Evolutionary conservation across 2,797 vertebrate species (phyloP).

Genomic region (Vespertilio murinus): DNA sequence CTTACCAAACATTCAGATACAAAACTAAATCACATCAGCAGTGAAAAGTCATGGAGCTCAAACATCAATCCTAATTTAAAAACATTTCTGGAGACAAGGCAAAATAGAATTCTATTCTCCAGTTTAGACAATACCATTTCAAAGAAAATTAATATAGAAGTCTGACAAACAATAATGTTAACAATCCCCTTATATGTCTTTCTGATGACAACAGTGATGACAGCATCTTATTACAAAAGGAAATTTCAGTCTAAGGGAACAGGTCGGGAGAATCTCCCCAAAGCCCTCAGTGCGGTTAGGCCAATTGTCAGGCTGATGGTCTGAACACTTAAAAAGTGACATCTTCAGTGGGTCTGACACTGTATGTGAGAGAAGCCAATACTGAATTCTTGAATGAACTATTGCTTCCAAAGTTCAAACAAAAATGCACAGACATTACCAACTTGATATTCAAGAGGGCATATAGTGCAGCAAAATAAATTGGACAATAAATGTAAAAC

Average conservation of each 20-base stretch:
- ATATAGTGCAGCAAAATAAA: neutral
- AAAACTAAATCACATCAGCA: slow-evolving; percentile 82
- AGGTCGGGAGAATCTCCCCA: slow-evolving; percentile 83
- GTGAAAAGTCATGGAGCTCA: slow-evolving; percentile 80
- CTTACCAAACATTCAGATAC: slow-evolving; percentile 79
- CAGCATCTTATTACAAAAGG: slow-evolving; percentile 89
- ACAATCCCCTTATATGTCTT: slow-evolving; percentile 89
- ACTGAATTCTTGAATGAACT: neutral
- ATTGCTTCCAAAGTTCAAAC: neutral
- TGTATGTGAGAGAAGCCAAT: neutral
- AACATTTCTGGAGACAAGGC: slow-evolving; percentile 81
- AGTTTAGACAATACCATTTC: slow-evolving; percentile 76
- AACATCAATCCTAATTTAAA: slow-evolving; percentile 85
- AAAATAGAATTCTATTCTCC: slow-evolving; percentile 83
- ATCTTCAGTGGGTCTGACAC: neutral
- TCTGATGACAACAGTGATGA: slow-evolving; percentile 89
- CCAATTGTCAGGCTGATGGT: slow-evolving; percentile 66
- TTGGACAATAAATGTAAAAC: neutral
- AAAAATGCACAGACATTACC: neutral
- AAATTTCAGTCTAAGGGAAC: slow-evolving; percentile 86
- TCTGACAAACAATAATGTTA: slow-evolving; percentile 91
- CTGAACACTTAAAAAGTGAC: neutral
- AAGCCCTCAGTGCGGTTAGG: slow-evolving; percentile 88
- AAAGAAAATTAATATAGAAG: slow-evolving; percentile 88
- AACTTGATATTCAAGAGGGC: neutral